Evolutionary conservation across 2,888 invertebrate species (phyloP), one percentile per base, ranked within the genome.

Genomic region (Erebia palarica): DNA sequence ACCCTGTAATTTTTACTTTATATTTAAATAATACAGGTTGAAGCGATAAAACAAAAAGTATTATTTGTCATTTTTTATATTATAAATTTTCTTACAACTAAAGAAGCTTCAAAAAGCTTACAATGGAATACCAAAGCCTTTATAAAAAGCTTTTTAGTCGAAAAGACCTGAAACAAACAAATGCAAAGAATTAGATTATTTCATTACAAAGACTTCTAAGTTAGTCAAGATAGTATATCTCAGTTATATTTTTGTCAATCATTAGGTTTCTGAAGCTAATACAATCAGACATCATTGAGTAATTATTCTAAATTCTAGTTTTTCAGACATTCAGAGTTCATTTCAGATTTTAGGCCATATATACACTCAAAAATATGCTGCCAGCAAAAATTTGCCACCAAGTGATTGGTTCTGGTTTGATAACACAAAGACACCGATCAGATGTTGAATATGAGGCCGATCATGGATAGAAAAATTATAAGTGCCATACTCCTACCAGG

Each of bases 101-200:
- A 92, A 86, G 79, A 88, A 89, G 90, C 89, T 91, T 89, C 81
- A 86, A 84, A 87, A 88, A 91, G 88, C 89, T 86, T 83, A 84
- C 79, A 84, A 81, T 90, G 92, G 91, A 92, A 92, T 89, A 84
- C 81, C 81, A 82, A 81, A 85, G 88, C 89, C 88, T 87, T 84
- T 80, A 81, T 80, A 82, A 84, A 88, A 87, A 91, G 90, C 90
- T 86, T 88, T 86, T 95, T 95, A 96, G 90, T 96, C 96, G 84
- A 96, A 96, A 82, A 96, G 95, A 94, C 96, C 95, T 95, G 94
- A 84, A 94, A 94, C 90, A 94, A 89, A 86, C 78, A 80, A 82
- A 88, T 81, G 78, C 13, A 51, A n/a, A 70, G 55, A 67, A 78
- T 78, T 78, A 77, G 73, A 75, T 69, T 68, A 71, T 69, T 16